phyloP scores from a whole-genome alignment of 2,797 vertebrate genomes.

The Chrosomus eos region DNA sequence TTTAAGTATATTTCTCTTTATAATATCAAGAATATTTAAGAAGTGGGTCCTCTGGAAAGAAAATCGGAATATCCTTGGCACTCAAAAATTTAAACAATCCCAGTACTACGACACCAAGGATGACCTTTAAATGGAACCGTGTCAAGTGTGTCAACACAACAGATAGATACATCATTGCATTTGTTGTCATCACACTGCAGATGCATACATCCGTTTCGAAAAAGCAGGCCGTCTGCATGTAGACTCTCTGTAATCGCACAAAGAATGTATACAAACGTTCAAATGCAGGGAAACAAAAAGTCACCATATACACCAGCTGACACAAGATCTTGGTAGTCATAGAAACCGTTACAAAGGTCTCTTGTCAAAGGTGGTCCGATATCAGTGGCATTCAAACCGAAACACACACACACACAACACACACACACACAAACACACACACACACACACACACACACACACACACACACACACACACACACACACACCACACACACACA shows the following conservation, averaged over 20 bases:
- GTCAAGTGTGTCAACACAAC: conserved; percentile 1
- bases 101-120: not conserved
- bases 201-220: conserved; percentile 18
- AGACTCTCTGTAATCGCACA: conserved; percentile 27
- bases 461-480: not conserved
- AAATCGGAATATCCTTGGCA: not conserved
- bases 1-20: not conserved
- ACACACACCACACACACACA: not conserved
- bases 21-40: not conserved
- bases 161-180: not conserved
- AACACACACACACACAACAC: not conserved
- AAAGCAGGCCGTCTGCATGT: conserved; percentile 16
- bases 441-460: not conserved
- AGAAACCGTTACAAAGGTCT: conserved; percentile 50
- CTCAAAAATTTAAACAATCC: not conserved
- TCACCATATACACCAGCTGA: conserved; percentile 37
- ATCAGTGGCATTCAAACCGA: conserved; percentile 50
- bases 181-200: conserved; percentile 27
- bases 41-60: not conserved
- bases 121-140: conserved; percentile 28
- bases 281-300: not conserved
- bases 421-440: not conserved
- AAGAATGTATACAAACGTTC: conserved; percentile 4
- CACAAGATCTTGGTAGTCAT: conserved; percentile 56
- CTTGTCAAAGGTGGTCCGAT: conserved; percentile 35